These are phyloP conservation scores for Sinocyclocheilus rhinocerous DNA, from an alignment of 2,113 vertebrate genomes.

Conservation along the genomic window DNA sequence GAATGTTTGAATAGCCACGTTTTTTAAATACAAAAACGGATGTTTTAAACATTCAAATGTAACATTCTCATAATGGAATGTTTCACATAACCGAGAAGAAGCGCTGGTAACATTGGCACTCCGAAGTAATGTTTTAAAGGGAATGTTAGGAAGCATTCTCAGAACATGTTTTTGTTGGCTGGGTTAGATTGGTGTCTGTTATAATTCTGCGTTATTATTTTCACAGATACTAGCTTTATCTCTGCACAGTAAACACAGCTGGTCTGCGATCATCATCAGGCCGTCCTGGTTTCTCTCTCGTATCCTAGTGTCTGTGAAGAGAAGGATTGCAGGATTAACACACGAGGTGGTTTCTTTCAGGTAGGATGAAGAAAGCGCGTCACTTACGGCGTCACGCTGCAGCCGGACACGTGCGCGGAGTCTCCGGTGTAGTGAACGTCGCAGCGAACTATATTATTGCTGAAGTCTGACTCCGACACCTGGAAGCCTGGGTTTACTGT, in stretches of 20 bases:
- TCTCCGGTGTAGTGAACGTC: slow-evolving; percentile 79
- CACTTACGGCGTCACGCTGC: slow-evolving; percentile 70
- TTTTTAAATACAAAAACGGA: too few relatives aligned
- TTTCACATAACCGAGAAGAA: too few relatives aligned
- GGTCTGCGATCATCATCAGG: neutral
- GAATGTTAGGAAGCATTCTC: neutral
- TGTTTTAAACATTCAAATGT: neutral
- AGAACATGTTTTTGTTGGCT: neutral
- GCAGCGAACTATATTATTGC: slow-evolving; percentile 79
- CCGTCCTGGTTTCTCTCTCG: neutral
- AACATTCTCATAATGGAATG: neutral
- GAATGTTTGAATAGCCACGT: neutral
- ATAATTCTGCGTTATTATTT: neutral
- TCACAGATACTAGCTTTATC: neutral
- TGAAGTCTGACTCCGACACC: slow-evolving; percentile 79
- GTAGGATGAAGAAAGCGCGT: neutral
- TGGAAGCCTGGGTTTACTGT: slow-evolving; percentile 79
- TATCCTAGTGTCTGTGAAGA: neutral
- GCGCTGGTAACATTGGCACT: too few relatives aligned
- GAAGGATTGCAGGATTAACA: neutral
- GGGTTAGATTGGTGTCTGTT: neutral
- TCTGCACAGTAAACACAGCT: neutral
- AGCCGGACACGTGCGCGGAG: slow-evolving; percentile 74
- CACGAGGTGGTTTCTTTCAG: neutral
- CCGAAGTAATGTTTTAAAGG: neutral